Percentiles rank a stretch among this genome's conserved stretches.
Conservation (phyloP, 2,888 invertebrate genomes). For the Standfussiana lucernea region DNA sequence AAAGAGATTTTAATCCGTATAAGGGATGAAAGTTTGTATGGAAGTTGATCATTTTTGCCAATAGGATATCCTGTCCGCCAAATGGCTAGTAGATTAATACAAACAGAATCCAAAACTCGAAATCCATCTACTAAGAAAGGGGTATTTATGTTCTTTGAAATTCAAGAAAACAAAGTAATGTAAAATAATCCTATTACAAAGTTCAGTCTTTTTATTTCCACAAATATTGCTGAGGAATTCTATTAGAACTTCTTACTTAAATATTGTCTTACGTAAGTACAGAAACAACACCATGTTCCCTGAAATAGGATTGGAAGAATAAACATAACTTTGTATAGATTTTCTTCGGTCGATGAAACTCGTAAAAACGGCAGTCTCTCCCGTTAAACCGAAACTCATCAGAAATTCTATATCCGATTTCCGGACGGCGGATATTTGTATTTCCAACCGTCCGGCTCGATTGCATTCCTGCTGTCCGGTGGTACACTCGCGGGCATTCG, state of each 20-base stretch:
- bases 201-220: background rate
- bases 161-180: background rate
- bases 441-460: constrained; percentile 7
- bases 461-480: constrained; percentile 13
- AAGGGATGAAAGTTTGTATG: background rate
- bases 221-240: constrained; percentile 1
- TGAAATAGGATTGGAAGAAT: constrained; percentile 15
- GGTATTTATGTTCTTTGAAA: background rate
- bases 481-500: background rate
- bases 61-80: background rate
- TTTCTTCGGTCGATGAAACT: background rate
- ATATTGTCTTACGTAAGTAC: constrained; percentile 17
- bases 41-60: background rate
- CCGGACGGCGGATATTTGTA: constrained; percentile 14
- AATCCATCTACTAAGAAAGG: background rate
- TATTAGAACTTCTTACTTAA: constrained; percentile 10
- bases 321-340: constrained; percentile 3
- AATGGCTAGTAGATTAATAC: background rate
- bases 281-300: background rate
- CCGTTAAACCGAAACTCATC: constrained; percentile 5
- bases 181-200: constrained; percentile 21
- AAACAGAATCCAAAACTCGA: background rate
- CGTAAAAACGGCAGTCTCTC: background rate
- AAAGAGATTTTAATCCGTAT: too few relatives aligned
- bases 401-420: constrained; percentile 26